phyloP scores from a whole-genome alignment of 2,888 invertebrate species.

The Eristalinus sepulchralis region DNA sequence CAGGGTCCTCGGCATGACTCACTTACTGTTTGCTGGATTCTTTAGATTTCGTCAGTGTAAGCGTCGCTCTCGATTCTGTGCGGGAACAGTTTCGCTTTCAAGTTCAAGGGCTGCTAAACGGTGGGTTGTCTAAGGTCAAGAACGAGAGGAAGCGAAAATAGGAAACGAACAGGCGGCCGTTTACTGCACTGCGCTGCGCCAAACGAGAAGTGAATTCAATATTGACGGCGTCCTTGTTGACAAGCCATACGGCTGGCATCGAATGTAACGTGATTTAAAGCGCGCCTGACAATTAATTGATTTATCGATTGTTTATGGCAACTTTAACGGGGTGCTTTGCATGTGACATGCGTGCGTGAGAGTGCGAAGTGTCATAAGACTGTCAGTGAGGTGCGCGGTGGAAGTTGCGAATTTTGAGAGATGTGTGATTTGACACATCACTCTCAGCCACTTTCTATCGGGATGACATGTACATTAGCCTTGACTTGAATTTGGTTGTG shows the following conservation, averaged over 20 bases:
- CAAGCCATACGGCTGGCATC: neutral
- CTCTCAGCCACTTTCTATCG: no score
- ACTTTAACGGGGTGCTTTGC: neutral
- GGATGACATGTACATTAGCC: no score
- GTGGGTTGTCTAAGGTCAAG: constrained; percentile 41
- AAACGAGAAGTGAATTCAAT: constrained; percentile 6
- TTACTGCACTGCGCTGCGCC: neutral
- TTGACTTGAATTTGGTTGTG: no score
- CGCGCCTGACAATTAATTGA: neutral
- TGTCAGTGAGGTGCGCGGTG: neutral
- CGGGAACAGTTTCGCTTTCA: neutral
- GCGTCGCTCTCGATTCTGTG: no score
- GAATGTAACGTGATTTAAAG: neutral
- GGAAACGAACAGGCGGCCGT: neutral
- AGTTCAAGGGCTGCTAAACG: neutral
- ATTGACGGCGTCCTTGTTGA: neutral
- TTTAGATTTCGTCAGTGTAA: neutral
- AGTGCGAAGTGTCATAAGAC: neutral
- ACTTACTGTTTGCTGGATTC: no score
- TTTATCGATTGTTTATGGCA: neutral
- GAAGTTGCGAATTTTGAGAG: neutral
- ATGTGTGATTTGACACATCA: neutral
- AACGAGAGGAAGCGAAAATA: constrained; percentile 15
- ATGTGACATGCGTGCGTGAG: neutral
- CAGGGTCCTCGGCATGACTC: neutral